phyloP scores from a whole-genome alignment of 2,797 vertebrate genomes.

The Pipistrellus nathusii region DNA sequence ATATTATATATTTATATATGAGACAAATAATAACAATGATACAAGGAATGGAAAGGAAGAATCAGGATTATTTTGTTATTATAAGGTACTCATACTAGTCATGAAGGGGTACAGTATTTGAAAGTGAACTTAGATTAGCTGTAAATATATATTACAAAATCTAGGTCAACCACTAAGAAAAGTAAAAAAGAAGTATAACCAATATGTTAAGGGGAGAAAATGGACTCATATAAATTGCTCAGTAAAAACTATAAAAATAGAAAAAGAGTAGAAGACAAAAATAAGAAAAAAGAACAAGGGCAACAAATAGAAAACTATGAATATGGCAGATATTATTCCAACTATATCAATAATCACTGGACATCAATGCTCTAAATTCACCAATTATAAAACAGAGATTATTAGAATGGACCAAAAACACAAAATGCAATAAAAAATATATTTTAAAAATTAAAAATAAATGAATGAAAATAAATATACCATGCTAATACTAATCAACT shows the following conservation, averaged over 20 bases:
- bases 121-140: not conserved
- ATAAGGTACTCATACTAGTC: not conserved
- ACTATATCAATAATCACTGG: not conserved
- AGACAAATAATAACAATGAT: not conserved
- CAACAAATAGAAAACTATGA: not conserved
- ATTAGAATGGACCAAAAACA: not conserved
- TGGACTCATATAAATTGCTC: not conserved
- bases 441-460: not conserved
- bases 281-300: not conserved
- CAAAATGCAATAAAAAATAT: not conserved
- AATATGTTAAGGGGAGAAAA: not conserved
- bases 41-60: not conserved
- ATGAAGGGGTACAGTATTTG: not conserved
- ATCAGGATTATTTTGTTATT: not conserved
- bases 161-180: not conserved
- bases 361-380: not conserved
- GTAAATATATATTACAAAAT: not conserved
- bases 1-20: not conserved
- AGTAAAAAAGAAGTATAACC: not conserved
- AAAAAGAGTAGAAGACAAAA: not conserved
- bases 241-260: not conserved
- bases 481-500: not conserved
- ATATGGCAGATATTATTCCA: not conserved
- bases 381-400: not conserved
- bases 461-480: not conserved